phyloP scores from a whole-genome alignment of 2,113 vertebrate genomes.

The Cygnus atratus region DNA sequence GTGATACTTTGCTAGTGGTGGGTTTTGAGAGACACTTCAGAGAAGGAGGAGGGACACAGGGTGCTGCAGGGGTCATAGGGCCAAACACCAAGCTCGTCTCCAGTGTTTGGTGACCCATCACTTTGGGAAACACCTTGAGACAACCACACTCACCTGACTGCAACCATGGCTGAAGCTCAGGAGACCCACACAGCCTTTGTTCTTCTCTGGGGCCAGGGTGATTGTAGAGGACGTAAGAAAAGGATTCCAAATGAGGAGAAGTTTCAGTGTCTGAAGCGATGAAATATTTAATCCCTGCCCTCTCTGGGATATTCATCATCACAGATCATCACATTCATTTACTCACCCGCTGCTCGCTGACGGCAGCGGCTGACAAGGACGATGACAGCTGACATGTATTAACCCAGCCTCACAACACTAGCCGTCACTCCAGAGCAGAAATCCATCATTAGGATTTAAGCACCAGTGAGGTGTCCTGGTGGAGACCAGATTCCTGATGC shows the following conservation, averaged over 20 bases:
- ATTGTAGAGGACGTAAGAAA: background rate
- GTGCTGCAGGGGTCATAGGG: background rate
- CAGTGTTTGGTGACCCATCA: too few species aligned
- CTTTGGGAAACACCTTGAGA: background rate
- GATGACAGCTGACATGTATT: slow-evolving; percentile 60
- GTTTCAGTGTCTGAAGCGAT: background rate
- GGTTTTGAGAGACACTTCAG: background rate
- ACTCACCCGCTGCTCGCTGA: slow-evolving; percentile 25
- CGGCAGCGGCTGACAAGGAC: slow-evolving; percentile 35
- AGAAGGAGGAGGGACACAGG: accelerated
- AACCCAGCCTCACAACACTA: background rate
- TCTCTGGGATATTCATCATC: slow-evolving; percentile 44
- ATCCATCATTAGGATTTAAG: slow-evolving; percentile 39
- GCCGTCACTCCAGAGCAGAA: slow-evolving; percentile 25
- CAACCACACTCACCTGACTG: background rate
- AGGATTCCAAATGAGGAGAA: background rate
- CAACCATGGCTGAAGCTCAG: background rate
- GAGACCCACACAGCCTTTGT: background rate
- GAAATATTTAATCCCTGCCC: slow-evolving; percentile 53
- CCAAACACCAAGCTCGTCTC: background rate
- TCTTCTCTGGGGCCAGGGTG: background rate
- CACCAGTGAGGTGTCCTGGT: background rate
- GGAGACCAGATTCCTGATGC: accelerated
- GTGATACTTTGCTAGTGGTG: background rate
- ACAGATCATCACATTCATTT: background rate